Evolutionary conservation across 1,140 invertebrate species (phyloP).

Genomic region (Rhagoletis zephyria): DNA sequence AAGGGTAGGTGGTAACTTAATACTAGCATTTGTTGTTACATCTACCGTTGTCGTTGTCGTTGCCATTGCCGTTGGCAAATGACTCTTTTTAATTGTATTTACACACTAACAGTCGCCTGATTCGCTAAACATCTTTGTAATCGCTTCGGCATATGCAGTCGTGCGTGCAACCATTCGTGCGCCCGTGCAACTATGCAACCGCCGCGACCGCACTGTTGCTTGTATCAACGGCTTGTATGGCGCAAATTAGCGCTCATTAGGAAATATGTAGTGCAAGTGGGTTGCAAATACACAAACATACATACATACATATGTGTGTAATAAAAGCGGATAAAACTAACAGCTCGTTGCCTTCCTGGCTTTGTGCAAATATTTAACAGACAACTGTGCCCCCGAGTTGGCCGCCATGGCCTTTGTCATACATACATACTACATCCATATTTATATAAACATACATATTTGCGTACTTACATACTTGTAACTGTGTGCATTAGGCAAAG

Average conservation of each 20-base stretch:
- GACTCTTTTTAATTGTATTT: slow-evolving; percentile 22
- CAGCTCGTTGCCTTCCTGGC: not conserved
- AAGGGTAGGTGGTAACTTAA: not conserved
- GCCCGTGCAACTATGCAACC: not conserved
- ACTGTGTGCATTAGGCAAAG: not conserved
- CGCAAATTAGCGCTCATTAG: slow-evolving; percentile 50
- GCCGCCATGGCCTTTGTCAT: not conserved
- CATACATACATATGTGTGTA: not conserved
- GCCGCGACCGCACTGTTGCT: not conserved
- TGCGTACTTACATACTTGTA: not conserved
- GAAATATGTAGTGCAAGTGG: slow-evolving; percentile 20
- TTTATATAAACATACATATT: not conserved
- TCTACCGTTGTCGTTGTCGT: not conserved
- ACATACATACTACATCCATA: not conserved
- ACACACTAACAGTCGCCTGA: not conserved
- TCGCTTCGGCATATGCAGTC: not conserved
- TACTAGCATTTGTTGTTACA: not conserved
- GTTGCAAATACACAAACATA: not conserved
- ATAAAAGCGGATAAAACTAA: not conserved
- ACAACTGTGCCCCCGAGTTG: not conserved
- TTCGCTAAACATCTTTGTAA: not conserved
- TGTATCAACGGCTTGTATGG: not conserved
- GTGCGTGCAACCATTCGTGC: not conserved
- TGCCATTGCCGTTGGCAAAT: not conserved
- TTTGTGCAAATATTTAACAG: slow-evolving; percentile 8